A percentile compares a stretch with the other conserved stretches of the same genome.
Evolutionary conservation across 2,113 vertebrate genomes (phyloP).

Genomic region (Carassius gibelio): DNA sequence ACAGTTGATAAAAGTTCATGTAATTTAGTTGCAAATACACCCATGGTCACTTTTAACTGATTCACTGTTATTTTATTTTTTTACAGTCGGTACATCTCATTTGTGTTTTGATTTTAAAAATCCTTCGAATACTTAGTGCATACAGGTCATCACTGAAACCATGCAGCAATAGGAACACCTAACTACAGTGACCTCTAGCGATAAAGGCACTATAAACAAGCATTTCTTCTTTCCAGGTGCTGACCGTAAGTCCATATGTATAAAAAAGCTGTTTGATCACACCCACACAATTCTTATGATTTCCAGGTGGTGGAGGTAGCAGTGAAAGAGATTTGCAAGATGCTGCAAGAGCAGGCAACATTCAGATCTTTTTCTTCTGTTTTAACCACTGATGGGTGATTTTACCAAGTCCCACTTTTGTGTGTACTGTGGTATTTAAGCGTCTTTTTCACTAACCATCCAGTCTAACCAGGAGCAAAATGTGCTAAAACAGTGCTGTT

Average conservation of each 20-base stretch:
- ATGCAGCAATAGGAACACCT: background rate
- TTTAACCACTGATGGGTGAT: background rate
- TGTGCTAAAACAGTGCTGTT: background rate
- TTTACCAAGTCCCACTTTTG: background rate
- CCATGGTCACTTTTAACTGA: background rate
- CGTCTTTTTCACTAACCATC: background rate
- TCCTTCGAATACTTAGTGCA: background rate
- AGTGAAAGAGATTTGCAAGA: background rate
- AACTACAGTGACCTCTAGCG: background rate
- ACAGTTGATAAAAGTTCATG: background rate
- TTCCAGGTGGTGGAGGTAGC: background rate
- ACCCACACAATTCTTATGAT: background rate
- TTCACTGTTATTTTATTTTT: background rate
- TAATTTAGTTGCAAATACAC: background rate
- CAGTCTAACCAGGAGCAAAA: background rate
- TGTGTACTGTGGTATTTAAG: background rate
- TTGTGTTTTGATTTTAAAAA: background rate
- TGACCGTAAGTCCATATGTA: background rate
- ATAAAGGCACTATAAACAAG: background rate
- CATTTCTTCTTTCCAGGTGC: background rate
- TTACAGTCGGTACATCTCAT: background rate
- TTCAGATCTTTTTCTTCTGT: background rate
- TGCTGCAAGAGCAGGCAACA: background rate
- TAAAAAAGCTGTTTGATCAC: background rate
- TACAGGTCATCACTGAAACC: background rate